Conservation (phyloP, 2,888 invertebrate genomes). For the Esperia sulphurella region DNA sequence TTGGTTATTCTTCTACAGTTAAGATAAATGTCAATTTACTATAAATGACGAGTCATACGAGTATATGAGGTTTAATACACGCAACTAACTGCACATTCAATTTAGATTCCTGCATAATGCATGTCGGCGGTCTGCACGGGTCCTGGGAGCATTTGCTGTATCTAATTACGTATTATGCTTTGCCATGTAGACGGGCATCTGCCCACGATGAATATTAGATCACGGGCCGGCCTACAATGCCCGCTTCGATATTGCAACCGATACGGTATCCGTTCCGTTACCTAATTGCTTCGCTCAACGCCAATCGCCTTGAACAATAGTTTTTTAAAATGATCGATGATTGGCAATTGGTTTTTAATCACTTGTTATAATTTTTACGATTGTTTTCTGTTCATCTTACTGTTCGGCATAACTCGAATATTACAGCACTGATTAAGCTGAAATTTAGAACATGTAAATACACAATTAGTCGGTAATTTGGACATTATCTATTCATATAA, state of each 20-base stretch:
- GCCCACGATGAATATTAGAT: slow-evolving; percentile 74
- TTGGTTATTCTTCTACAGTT: background rate
- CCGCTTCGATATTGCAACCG: slow-evolving; percentile 50
- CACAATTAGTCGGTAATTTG: no score
- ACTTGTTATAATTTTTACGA: no score
- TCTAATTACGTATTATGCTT: slow-evolving; percentile 77
- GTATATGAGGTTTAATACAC: slow-evolving; percentile 46
- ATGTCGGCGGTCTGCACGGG: slow-evolving; percentile 49
- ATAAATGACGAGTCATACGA: background rate
- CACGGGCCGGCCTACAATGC: slow-evolving; percentile 49
- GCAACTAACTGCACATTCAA: slow-evolving; percentile 71
- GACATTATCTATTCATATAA: no score
- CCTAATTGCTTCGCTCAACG: slow-evolving; percentile 41
- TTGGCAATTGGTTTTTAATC: background rate
- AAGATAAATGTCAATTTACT: background rate
- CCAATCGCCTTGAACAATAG: slow-evolving; percentile 16
- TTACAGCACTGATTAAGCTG: no score
- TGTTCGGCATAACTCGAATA: no score
- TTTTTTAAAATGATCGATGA: background rate
- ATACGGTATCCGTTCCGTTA: slow-evolving; percentile 21
- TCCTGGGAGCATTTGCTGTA: slow-evolving; percentile 67
- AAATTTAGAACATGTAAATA: no score
- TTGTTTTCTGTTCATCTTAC: no score
- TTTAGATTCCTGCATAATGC: slow-evolving; percentile 73
- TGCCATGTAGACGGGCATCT: slow-evolving; percentile 65